phyloP scores from a whole-genome alignment of 2,113 vertebrate species.

The Leucoraja erinaceus region DNA sequence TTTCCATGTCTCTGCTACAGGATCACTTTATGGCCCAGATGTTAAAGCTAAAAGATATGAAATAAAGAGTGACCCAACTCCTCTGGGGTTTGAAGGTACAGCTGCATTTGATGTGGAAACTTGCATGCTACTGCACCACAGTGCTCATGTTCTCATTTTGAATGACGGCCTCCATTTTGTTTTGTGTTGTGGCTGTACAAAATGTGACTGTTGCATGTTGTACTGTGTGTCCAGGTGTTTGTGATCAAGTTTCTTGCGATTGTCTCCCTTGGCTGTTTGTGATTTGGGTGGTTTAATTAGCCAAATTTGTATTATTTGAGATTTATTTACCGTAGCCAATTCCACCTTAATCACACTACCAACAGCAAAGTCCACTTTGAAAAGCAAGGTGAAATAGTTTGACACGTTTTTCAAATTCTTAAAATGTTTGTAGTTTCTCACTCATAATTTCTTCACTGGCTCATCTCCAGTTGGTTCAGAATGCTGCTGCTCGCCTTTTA shows the following conservation, averaged over 20 bases:
- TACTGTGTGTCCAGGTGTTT: not conserved
- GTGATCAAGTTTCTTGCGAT: not conserved
- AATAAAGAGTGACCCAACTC: conserved; percentile 89
- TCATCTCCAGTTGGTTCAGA: too few species aligned
- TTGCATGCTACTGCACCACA: conserved; percentile 48
- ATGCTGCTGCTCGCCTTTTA: too few species aligned
- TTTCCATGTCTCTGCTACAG: conserved; percentile 58
- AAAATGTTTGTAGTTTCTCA: not conserved
- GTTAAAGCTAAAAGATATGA: conserved; percentile 86
- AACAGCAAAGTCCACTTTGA: not conserved
- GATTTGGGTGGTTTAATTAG: not conserved
- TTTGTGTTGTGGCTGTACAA: not conserved
- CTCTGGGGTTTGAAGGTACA: conserved; percentile 86
- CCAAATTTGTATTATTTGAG: not conserved
- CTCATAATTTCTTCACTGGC: not conserved
- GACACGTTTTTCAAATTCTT: not conserved
- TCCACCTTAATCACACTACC: not conserved
- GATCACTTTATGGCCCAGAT: conserved; percentile 68
- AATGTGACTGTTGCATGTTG: not conserved
- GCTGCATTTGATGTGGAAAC: conserved; percentile 40
- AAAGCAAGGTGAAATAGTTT: not conserved
- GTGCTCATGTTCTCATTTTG: not conserved
- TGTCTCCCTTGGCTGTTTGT: not conserved
- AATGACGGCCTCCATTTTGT: not conserved
- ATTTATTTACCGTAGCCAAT: too few species aligned